A percentile compares a stretch with the other conserved stretches of the same genome.
Conservation (phyloP, 1,140 invertebrate genomes). For the Manduca sexta region DNA sequence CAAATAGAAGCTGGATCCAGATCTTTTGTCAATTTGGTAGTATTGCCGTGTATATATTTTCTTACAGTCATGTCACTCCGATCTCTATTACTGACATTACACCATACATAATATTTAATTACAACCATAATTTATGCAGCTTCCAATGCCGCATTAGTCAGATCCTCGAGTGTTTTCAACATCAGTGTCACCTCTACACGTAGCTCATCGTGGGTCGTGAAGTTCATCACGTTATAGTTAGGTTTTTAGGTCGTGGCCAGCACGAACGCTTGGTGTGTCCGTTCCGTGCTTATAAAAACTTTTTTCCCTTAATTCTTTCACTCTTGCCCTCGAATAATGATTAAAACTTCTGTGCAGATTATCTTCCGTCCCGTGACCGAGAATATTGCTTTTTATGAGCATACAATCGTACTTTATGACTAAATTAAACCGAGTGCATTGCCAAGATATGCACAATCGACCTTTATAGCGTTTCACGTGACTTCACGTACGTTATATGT, state of each 20-base stretch:
- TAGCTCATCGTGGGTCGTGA: conserved; percentile 6
- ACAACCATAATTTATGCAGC: too few relatives aligned
- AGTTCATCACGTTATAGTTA: conserved; percentile 23
- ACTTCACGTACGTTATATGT: conserved; percentile 13
- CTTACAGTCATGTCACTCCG: too few relatives aligned
- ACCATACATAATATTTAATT: too few relatives aligned
- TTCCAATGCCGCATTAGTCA: background rate
- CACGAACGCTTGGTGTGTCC: conserved; percentile 16
- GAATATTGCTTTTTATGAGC: background rate
- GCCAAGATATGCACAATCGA: conserved; percentile 18
- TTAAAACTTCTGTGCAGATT: background rate
- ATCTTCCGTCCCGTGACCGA: background rate
- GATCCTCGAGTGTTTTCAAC: background rate
- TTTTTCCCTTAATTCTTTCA: background rate
- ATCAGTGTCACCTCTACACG: conserved; percentile 1
- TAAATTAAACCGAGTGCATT: conserved; percentile 13
- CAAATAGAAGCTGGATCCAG: too few relatives aligned
- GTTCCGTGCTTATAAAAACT: background rate
- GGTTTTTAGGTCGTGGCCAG: conserved; percentile 25
- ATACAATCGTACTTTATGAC: conserved; percentile 8
- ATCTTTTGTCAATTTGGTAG: too few relatives aligned
- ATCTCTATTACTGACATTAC: too few relatives aligned
- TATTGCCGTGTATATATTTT: too few relatives aligned
- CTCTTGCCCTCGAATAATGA: background rate
- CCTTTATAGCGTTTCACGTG: conserved; percentile 31